Conservation (phyloP, 37 sponge, comb jelly and placozoan genomes). For the Lycopodina hypogea region DNA sequence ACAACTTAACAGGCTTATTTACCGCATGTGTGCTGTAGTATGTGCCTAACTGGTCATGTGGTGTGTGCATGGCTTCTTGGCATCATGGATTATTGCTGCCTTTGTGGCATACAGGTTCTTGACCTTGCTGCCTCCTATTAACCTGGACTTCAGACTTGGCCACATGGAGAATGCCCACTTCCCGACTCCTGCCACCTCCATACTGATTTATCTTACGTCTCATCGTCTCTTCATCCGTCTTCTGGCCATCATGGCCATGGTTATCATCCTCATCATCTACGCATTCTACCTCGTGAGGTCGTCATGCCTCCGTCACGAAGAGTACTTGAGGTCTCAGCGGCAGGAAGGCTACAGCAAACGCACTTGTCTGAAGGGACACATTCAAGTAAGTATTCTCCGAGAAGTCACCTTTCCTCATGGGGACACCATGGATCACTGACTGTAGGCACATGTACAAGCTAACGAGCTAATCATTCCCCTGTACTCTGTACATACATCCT, state of each 20-base stretch:
- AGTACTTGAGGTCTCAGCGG: not conserved
- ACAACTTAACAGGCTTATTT: no score
- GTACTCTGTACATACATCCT: no score
- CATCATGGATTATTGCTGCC: no score
- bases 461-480: no score
- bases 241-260: not conserved
- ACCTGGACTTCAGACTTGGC: slow-evolving; percentile 52
- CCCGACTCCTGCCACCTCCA: not conserved
- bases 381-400: slow-evolving; percentile 29
- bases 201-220: not conserved
- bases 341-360: slow-evolving; percentile 3
- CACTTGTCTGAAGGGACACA: slow-evolving; percentile 43
- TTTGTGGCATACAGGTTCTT: slow-evolving; percentile 67
- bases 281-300: slow-evolving; percentile 14
- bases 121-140: slow-evolving; percentile 72
- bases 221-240: slow-evolving; percentile 19
- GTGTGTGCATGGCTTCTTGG: no score
- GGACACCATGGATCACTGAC: no score
- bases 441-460: no score
- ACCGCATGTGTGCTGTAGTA: not conserved
- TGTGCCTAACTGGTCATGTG: not conserved
- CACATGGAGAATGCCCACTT: not conserved
- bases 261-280: slow-evolving; percentile 12
- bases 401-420: no score
- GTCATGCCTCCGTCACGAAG: slow-evolving; percentile 4